Evolutionary conservation across 2,888 invertebrate species (phyloP).

Genomic region (Carpatolechia fugitivella): DNA sequence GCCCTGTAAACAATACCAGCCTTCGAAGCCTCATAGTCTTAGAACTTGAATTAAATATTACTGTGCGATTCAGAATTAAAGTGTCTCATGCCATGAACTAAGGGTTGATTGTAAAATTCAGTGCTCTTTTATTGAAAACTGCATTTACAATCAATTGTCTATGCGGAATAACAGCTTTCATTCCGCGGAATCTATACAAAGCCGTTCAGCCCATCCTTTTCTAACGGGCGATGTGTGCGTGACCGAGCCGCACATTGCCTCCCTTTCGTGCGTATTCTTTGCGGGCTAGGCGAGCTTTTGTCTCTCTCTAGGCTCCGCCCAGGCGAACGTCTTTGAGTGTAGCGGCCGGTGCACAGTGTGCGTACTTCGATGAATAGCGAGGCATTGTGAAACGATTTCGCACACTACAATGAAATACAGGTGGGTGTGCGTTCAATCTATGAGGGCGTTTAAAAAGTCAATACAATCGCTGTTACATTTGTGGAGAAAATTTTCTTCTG

Average conservation of each 20-base stretch:
- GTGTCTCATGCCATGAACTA: constrained; percentile 16
- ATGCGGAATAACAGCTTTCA: constrained; percentile 69
- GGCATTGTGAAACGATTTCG: constrained; percentile 68
- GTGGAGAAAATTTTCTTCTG: constrained; percentile 75
- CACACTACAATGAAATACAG: constrained; percentile 70
- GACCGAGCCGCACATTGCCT: constrained; percentile 46
- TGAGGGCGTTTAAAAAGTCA: constrained; percentile 79
- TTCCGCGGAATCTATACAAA: constrained; percentile 75
- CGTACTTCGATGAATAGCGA: constrained; percentile 57
- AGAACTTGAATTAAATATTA: constrained; percentile 46
- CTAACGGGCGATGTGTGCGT: constrained; percentile 71
- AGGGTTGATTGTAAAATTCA: constrained; percentile 30
- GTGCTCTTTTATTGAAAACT: constrained; percentile 42
- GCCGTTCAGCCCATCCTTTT: constrained; percentile 71
- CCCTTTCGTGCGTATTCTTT: constrained; percentile 49
- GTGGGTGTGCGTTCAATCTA: constrained; percentile 71
- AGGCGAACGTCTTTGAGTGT: constrained; percentile 56
- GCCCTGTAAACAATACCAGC: constrained; percentile 76
- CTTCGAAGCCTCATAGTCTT: constrained; percentile 44
- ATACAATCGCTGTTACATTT: constrained; percentile 72
- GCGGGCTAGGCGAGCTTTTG: constrained; percentile 53
- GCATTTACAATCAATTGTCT: constrained; percentile 72
- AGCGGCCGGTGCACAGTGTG: constrained; percentile 56
- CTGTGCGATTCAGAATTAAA: constrained; percentile 24
- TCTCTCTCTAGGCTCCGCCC: constrained; percentile 76